Conservation (phyloP, 2,888 invertebrate species). For the Macrosiphum euphorbiae region DNA sequence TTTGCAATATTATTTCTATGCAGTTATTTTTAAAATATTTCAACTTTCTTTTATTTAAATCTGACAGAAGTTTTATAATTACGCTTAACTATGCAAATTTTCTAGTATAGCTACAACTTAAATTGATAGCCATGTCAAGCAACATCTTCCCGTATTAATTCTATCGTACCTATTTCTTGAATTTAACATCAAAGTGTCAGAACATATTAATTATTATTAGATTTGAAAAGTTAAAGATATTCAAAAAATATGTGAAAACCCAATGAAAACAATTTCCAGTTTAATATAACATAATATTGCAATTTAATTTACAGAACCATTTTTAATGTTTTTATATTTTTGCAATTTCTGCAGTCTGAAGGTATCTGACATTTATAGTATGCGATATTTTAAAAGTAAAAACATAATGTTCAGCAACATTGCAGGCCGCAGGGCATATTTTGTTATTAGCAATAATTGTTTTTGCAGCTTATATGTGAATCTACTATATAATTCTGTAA, state of each 20-base stretch:
- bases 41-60: background rate
- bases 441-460: background rate
- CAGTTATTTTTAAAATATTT: background rate
- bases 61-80: background rate
- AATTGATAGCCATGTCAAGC: background rate
- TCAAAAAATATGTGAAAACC: background rate
- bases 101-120: background rate
- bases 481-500: background rate
- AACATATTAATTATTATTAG: background rate
- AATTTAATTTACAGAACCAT: background rate
- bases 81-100: background rate
- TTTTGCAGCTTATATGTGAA: background rate
- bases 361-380: background rate
- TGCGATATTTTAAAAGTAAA: background rate
- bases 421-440: background rate
- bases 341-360: background rate
- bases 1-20: background rate
- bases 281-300: background rate
- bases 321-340: background rate
- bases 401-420: background rate
- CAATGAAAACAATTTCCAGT: background rate
- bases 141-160: background rate
- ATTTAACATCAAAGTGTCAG: background rate
- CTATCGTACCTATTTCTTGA: background rate
- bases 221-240: background rate